Evolutionary conservation across 2,113 vertebrate species (phyloP).

Genomic region (Serilophus lunatus): DNA sequence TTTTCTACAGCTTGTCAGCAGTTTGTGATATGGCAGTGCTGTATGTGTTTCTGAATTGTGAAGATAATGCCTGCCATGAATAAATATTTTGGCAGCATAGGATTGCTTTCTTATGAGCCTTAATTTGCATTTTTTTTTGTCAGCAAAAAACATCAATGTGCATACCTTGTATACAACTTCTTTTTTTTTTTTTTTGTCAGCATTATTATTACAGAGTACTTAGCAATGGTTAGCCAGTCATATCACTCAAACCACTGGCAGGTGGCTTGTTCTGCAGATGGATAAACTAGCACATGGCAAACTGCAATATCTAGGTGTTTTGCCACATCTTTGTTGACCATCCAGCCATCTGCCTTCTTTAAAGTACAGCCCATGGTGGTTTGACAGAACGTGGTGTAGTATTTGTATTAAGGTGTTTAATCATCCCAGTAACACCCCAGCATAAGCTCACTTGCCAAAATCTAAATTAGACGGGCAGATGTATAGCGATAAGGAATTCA

Average conservation of each 20-base stretch:
- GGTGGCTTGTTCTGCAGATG: background rate
- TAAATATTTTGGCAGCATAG: slow-evolving; percentile 33
- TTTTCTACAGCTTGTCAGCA: slow-evolving; percentile 34
- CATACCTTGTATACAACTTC: background rate
- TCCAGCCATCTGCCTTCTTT: background rate
- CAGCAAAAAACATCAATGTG: background rate
- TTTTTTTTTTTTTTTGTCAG: background rate
- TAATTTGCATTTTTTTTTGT: slow-evolving; percentile 18
- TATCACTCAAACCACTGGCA: background rate
- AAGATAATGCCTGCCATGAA: slow-evolving; percentile 28
- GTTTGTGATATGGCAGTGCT: background rate
- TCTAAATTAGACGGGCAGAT: slow-evolving; percentile 1
- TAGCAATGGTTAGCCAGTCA: background rate
- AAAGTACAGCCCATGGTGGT: background rate
- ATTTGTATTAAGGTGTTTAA: background rate
- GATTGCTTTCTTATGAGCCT: background rate
- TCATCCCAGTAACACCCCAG: background rate
- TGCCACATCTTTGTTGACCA: background rate
- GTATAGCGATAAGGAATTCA: background rate
- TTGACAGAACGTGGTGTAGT: background rate
- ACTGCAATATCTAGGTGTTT: background rate
- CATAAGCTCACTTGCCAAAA: background rate
- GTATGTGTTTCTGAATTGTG: background rate
- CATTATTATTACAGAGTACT: background rate
- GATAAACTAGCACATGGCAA: background rate